These are phyloP conservation scores for Rhipidura dahli DNA, from an alignment of 2,113 vertebrate genomes.

Conservation along the genomic window DNA sequence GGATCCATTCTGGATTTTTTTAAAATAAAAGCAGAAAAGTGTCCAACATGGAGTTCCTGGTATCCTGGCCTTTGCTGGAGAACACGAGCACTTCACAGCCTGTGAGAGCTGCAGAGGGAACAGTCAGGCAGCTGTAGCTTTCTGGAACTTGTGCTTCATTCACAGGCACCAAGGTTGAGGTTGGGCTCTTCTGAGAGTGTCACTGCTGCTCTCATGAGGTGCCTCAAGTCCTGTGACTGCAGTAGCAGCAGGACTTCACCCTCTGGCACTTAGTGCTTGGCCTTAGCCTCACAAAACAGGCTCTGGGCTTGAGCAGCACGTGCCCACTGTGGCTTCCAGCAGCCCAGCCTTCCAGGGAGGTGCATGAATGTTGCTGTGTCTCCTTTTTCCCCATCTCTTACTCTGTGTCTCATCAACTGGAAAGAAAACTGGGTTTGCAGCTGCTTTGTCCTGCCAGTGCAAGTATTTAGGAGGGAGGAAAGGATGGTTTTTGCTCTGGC, in stretches of 20 bases:
- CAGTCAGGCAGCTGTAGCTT: background rate
- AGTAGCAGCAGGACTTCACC: background rate
- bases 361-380: background rate
- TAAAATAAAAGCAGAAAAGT: conserved; percentile 64
- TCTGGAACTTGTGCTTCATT: background rate
- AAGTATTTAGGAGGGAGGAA: background rate
- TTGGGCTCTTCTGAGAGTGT: fast-evolving
- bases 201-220: fast-evolving
- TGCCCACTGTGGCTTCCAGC: background rate
- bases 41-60: background rate
- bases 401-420: background rate
- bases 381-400: background rate
- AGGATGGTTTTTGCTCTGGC: background rate
- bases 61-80: background rate
- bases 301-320: background rate
- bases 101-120: background rate
- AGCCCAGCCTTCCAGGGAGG: background rate
- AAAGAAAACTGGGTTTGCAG: fast-evolving
- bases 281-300: background rate
- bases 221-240: background rate
- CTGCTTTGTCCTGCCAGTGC: background rate
- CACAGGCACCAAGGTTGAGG: fast-evolving
- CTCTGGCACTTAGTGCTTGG: background rate
- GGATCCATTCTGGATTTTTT: conserved; percentile 67
- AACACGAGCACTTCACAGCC: fast-evolving